Evolutionary conservation across 2,888 invertebrate species (phyloP).

Genomic region (Coremacera marginata): DNA sequence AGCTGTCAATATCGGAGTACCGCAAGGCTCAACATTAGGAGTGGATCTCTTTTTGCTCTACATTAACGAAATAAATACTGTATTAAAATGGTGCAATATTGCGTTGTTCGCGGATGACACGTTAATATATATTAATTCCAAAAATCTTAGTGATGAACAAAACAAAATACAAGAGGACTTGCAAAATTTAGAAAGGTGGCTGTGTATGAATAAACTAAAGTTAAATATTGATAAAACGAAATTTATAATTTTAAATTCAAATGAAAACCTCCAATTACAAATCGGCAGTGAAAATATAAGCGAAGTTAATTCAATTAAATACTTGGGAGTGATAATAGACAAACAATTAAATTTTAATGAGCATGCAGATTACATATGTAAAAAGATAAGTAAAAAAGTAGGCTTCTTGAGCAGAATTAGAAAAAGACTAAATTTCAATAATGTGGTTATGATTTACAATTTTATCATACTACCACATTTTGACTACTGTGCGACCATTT

Average conservation of each 20-base stretch:
- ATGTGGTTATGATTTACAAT: constrained; percentile 10
- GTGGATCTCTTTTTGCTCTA: too few relatives aligned
- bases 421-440: too few relatives aligned
- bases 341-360: background rate
- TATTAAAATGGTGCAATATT: background rate
- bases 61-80: background rate
- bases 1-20: too few relatives aligned
- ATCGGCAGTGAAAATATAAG: background rate
- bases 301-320: constrained; percentile 3
- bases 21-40: too few relatives aligned
- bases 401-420: background rate
- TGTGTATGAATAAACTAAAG: constrained; percentile 21
- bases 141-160: background rate
- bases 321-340: background rate
- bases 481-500: constrained; percentile 24
- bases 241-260: constrained; percentile 1
- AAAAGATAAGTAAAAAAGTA: constrained; percentile 1
- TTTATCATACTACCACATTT: constrained; percentile 27
- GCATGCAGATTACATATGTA: background rate
- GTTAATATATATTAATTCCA: too few relatives aligned
- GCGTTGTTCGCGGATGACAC: background rate
- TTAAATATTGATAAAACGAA: constrained; percentile 7
- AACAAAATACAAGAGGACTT: background rate
- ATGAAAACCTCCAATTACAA: background rate
- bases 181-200: background rate